These are phyloP conservation scores for Pelochelys cantorii DNA, from an alignment of 2,797 vertebrate genomes.

Conservation along the genomic window DNA sequence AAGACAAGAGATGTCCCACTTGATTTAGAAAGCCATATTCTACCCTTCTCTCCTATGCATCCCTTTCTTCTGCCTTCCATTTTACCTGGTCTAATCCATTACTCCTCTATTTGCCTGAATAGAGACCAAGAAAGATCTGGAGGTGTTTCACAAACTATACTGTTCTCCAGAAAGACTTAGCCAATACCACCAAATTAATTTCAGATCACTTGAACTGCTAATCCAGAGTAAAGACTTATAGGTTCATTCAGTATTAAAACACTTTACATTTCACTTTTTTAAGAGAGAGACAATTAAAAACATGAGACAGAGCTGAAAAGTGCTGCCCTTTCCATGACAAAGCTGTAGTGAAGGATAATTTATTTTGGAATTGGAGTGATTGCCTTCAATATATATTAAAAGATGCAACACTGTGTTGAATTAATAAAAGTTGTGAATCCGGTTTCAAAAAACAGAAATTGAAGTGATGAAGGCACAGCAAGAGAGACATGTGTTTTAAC, in stretches of 20 bases:
- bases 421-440: slow-evolving; percentile 25
- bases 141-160: slow-evolving; percentile 50
- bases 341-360: slow-evolving; percentile 17
- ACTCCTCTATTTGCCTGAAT: slow-evolving; percentile 49
- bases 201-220: slow-evolving; percentile 29
- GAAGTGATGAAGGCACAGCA: slow-evolving; percentile 32
- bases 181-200: slow-evolving; percentile 59
- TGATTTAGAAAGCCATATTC: slow-evolving; percentile 21
- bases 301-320: slow-evolving; percentile 23
- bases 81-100: slow-evolving; percentile 1
- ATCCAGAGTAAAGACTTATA: slow-evolving; percentile 26
- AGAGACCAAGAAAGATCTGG: slow-evolving; percentile 40
- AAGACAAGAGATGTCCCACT: neutral
- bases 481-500: slow-evolving; percentile 9
- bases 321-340: slow-evolving; percentile 2
- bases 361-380: slow-evolving; percentile 22
- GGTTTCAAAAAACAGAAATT: slow-evolving; percentile 14
- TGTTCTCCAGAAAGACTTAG: slow-evolving; percentile 11
- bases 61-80: neutral
- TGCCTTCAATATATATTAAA: slow-evolving; percentile 34
- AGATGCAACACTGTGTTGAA: neutral
- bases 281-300: slow-evolving; percentile 31
- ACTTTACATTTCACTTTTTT: slow-evolving; percentile 45
- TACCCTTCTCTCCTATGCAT: neutral
- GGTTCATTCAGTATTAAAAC: slow-evolving; percentile 43